These are phyloP conservation scores for Opisthocomus hoazin DNA, from an alignment of 2,113 vertebrate genomes.

Conservation along the genomic window DNA sequence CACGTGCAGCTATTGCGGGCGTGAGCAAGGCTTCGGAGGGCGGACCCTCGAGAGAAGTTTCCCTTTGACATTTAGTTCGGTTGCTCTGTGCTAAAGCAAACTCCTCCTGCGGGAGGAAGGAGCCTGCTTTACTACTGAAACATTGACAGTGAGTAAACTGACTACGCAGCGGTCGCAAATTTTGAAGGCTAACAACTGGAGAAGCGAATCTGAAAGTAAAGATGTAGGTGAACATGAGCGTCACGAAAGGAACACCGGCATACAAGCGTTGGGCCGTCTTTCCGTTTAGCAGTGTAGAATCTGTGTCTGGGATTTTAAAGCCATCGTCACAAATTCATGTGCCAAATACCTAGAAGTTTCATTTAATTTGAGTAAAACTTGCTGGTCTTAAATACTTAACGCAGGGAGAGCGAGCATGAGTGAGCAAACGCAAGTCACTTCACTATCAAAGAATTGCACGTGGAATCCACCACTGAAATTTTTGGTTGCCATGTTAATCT, in stretches of 20 bases:
- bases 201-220: neutral
- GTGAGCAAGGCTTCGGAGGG: neutral
- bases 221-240: neutral
- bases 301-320: neutral
- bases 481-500: neutral
- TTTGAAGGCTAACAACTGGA: neutral
- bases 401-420: neutral
- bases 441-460: neutral
- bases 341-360: neutral
- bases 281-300: neutral
- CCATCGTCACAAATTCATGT: neutral
- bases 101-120: neutral
- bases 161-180: neutral
- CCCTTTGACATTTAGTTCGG: neutral
- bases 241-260: accelerated
- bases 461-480: neutral
- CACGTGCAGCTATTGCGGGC: neutral
- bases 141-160: neutral
- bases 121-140: neutral
- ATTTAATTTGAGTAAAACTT: neutral
- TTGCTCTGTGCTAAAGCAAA: neutral
- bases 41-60: neutral
- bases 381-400: neutral
- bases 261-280: neutral
- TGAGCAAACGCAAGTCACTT: neutral